Percentiles rank a stretch among this genome's conserved stretches.
Evolutionary conservation across 2,888 invertebrate genomes (phyloP).

Genomic region (Eumacrocentrus americanus): DNA sequence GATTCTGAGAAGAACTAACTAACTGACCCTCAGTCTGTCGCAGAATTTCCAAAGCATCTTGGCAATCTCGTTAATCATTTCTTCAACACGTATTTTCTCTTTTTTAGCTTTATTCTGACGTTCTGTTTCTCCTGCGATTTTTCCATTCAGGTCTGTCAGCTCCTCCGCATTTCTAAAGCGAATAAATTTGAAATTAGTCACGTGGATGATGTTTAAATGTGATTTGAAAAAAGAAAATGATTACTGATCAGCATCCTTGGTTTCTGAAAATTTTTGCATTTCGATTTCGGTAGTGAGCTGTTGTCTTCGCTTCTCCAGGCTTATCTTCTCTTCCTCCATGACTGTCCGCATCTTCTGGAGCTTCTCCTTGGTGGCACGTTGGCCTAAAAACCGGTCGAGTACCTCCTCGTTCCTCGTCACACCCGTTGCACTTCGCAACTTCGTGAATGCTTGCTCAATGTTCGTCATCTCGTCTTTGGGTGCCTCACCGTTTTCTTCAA

Average conservation of each 20-base stretch:
- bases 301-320: conserved; percentile 72
- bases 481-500: conserved; percentile 37
- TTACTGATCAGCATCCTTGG: conserved; percentile 82
- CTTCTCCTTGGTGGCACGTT: conserved; percentile 75
- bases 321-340: conserved; percentile 76
- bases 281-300: conserved; percentile 73
- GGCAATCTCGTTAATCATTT: conserved; percentile 41
- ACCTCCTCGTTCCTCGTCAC: conserved; percentile 79
- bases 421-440: conserved; percentile 78
- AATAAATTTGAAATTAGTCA: conserved; percentile 38
- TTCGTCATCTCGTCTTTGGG: conserved; percentile 60
- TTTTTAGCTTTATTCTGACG: conserved; percentile 59
- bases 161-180: conserved; percentile 74
- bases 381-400: conserved; percentile 74
- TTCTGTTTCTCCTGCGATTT: conserved; percentile 65
- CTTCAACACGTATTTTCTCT: conserved; percentile 48
- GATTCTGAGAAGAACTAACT: background rate
- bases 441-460: conserved; percentile 72
- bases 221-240: conserved; percentile 32
- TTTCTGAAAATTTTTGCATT: conserved; percentile 78
- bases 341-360: conserved; percentile 73
- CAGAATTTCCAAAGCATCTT: conserved; percentile 45
- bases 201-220: no score
- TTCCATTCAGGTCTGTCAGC: conserved; percentile 69
- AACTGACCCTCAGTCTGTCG: conserved; percentile 47